Conservation (phyloP, 2,797 vertebrate species). For the Dendrocincla fuliginosa region DNA sequence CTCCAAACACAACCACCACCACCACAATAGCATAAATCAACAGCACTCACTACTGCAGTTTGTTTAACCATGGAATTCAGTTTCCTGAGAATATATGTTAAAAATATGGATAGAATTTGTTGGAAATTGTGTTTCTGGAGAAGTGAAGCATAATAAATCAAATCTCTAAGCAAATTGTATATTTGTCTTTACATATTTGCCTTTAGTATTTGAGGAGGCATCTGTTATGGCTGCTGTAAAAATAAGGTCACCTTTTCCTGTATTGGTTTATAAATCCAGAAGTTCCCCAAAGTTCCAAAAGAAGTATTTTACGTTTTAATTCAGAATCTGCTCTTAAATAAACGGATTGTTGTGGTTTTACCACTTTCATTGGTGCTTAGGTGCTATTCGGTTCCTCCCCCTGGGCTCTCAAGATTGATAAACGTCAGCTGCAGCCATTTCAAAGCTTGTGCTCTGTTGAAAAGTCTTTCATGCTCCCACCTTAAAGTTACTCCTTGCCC, state of each 20-base stretch:
- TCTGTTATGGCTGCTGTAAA: neutral
- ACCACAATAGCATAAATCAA: neutral
- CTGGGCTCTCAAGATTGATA: neutral
- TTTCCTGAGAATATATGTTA: neutral
- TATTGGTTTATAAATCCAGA: neutral
- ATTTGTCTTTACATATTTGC: neutral
- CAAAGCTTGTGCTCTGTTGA: neutral
- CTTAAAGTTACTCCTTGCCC: neutral
- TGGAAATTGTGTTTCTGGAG: neutral
- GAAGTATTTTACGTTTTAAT: neutral
- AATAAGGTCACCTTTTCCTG: neutral
- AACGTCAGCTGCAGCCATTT: neutral
- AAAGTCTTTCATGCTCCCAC: neutral
- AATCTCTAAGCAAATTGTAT: neutral
- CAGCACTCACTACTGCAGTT: neutral
- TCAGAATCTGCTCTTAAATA: neutral
- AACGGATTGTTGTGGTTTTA: rapidly evolving
- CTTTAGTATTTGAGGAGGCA: neutral
- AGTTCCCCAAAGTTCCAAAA: neutral
- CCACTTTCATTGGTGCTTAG: neutral
- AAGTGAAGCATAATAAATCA: neutral
- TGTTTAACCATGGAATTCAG: neutral
- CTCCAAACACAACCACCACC: neutral
- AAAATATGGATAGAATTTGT: neutral
- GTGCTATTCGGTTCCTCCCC: neutral